These are phyloP conservation scores for Glaucopsyche alexis DNA, from an alignment of 2,888 invertebrate species.

Conservation along the genomic window DNA sequence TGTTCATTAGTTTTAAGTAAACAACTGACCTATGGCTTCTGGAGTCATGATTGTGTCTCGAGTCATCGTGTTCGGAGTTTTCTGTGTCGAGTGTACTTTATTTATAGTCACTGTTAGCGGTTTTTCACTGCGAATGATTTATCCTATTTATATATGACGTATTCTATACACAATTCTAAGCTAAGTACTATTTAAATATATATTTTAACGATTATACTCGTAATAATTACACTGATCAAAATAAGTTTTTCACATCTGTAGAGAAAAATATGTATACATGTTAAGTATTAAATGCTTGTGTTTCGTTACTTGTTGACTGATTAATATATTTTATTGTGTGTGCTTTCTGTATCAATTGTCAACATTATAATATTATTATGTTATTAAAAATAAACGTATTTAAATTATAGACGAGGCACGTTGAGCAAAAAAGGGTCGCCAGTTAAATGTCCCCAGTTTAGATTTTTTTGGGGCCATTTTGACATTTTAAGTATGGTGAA, in stretches of 20 bases:
- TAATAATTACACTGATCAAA: not conserved
- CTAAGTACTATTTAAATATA: not conserved
- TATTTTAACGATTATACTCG: conserved; percentile 12
- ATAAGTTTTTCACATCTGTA: not conserved
- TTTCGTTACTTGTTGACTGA: too few species aligned
- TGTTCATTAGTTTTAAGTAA: conserved; percentile 37
- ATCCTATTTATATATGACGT: conserved; percentile 35
- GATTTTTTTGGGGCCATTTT: too few species aligned
- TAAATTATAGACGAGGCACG: too few species aligned
- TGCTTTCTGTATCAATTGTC: not conserved
- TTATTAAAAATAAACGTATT: too few species aligned
- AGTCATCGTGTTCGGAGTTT: conserved; percentile 59
- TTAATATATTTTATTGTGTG: not conserved
- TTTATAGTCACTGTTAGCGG: not conserved
- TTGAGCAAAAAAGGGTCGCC: too few species aligned
- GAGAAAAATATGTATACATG: not conserved
- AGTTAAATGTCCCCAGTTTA: too few species aligned
- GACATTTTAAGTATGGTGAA: too few species aligned
- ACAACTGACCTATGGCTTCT: conserved; percentile 72
- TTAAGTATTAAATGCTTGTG: too few species aligned
- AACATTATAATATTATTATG: too few species aligned
- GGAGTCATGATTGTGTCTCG: conserved; percentile 58
- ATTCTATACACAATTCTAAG: conserved; percentile 41
- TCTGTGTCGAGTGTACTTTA: conserved; percentile 34
- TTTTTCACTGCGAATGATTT: conserved; percentile 12